Base-by-base conservation (phyloP, 1,140 invertebrate species). In the Mylabris phalerata region DNA sequence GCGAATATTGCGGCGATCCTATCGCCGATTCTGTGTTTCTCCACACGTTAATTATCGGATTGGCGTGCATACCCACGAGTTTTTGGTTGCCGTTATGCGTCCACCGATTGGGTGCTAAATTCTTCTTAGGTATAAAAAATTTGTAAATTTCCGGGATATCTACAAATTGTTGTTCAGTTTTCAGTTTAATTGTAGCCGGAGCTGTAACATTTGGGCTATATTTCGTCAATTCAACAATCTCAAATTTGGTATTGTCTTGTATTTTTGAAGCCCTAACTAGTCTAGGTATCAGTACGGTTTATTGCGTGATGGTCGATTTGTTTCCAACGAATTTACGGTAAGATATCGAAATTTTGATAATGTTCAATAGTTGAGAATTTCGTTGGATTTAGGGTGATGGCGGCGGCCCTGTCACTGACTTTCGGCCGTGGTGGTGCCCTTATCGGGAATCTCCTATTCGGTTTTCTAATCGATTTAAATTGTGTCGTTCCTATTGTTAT, bases 291-390 rank as follows among this genome's bases (percentile, higher is more conserved):
- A 86, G 84, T 72, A 78, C 86, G 50, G 81, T 88, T 32, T 87
- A 87, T 72, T 88, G 85, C 67, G 82, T 87, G 10, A 82, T 88
- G 65, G 86, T 88, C 50, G 86, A 89, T 71, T 75, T 88, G 62
- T 89, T 88, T 75, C 87, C 87, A 61, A 89, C 87, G 46, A 87
- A 88, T 77, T 78, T 89, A 64, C 85, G 86, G 86, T 86, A 74
- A 74, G 63, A 26, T 5, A 11, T 24, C 10, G 9, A 13, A 10
- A 9, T 11, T 48, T 49, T 26, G 9, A 38, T 25, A 26, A 38
- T 48, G 2, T 26, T 25, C 3, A 57, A 13, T 48, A 32, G 50
- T 58, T 50, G 57, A 19, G 1, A 19, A 57, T 64, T 63, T 58
- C 71, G 32, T 32, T 32, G 32, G 7, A 32, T 5, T 7, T 7